phyloP scores from a whole-genome alignment of 2,797 vertebrate species.

The Enteromius anoplus region DNA sequence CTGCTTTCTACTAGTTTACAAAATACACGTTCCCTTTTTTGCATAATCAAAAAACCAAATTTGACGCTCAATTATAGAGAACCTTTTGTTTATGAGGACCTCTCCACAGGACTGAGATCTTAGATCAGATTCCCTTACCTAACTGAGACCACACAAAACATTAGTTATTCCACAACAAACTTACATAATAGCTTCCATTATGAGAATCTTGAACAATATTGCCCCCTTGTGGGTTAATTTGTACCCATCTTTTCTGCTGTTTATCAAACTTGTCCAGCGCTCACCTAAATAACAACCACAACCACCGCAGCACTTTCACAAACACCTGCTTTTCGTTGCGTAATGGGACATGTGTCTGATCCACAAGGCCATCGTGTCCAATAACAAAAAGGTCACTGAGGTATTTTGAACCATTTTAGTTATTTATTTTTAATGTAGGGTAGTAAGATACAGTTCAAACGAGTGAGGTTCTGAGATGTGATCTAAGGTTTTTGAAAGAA shows the following conservation, averaged over 20 bases:
- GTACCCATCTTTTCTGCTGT: not conserved
- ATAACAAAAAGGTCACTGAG: not conserved
- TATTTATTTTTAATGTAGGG: not conserved
- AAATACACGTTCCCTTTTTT: not conserved
- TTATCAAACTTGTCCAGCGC: not conserved
- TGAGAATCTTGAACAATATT: slow-evolving; percentile 33
- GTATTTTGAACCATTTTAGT: not conserved
- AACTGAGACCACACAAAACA: slow-evolving; percentile 20
- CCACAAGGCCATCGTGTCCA: not conserved
- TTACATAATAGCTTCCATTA: slow-evolving; percentile 47
- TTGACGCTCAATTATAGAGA: not conserved
- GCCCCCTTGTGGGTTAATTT: slow-evolving; percentile 58
- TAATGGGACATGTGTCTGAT: not conserved
- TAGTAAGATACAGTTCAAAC: not conserved
- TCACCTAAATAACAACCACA: not conserved
- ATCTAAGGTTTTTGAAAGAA: not conserved
- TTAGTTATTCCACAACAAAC: slow-evolving; percentile 54
- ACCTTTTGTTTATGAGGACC: not conserved
- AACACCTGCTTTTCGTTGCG: not conserved
- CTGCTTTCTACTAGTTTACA: not conserved
- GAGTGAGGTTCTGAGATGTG: not conserved
- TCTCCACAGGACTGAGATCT: not conserved
- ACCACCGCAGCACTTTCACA: not conserved
- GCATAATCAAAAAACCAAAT: slow-evolving; percentile 30
- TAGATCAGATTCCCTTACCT: not conserved